phyloP scores from a whole-genome alignment of 2,113 vertebrate species.

The Crocuta crocuta region DNA sequence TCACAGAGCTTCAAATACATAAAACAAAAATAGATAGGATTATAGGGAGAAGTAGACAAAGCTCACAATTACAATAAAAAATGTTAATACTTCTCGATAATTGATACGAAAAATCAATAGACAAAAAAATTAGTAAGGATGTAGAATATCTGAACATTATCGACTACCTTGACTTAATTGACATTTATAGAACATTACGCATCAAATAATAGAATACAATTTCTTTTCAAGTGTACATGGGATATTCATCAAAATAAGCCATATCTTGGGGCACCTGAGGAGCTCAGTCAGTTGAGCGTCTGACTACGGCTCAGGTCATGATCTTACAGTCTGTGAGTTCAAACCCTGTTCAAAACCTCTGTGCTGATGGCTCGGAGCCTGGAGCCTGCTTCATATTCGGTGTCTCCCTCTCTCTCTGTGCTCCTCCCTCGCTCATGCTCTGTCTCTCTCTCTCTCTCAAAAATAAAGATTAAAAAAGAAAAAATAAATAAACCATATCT shows the following conservation, averaged over 20 bases:
- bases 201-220: not conserved
- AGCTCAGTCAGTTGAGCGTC: too few species aligned
- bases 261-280: not conserved
- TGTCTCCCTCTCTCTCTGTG: too few species aligned
- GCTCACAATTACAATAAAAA: not conserved
- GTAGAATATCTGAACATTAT: not conserved
- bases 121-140: not conserved
- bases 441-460: too few species aligned
- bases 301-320: too few species aligned
- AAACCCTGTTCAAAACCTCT: too few species aligned
- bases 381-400: too few species aligned
- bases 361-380: too few species aligned
- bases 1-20: not conserved
- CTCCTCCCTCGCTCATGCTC: too few species aligned
- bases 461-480: too few species aligned
- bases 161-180: not conserved
- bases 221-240: not conserved
- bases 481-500: not conserved
- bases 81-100: not conserved
- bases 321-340: too few species aligned
- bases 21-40: not conserved
- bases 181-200: not conserved
- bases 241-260: not conserved
- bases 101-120: not conserved
- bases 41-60: not conserved